These are phyloP conservation scores for Eulacestoma nigropectus DNA, from an alignment of 2,113 vertebrate genomes.

Conservation along the genomic window DNA sequence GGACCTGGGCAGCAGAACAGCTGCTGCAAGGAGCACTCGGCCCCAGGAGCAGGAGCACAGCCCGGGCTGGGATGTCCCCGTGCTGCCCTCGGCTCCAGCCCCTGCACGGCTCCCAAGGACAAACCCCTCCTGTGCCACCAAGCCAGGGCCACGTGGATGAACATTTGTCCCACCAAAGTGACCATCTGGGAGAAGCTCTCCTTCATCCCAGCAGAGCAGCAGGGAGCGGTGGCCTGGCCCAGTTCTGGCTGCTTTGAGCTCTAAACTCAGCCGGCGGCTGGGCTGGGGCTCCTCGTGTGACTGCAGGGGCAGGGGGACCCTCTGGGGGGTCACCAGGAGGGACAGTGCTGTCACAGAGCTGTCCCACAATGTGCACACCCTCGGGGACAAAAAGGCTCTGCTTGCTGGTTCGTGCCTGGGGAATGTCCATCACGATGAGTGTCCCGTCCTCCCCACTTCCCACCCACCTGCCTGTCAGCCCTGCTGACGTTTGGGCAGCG, in stretches of 20 bases:
- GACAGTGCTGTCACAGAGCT: background rate
- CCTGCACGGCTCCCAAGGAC: background rate
- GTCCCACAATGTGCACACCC: accelerated
- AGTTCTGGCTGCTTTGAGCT: background rate
- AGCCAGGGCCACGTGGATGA: background rate
- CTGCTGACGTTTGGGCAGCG: background rate
- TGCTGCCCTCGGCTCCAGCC: accelerated
- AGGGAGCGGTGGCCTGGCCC: background rate
- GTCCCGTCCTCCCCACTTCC: background rate
- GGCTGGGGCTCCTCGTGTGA: background rate
- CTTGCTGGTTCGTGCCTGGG: background rate
- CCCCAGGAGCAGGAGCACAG: background rate
- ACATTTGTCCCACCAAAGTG: background rate
- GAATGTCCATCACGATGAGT: background rate
- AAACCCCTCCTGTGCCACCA: background rate
- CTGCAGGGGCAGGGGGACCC: background rate
- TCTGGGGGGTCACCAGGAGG: background rate
- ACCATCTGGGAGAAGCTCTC: background rate
- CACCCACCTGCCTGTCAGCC: background rate
- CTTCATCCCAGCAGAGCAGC: background rate
- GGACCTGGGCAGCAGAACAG: background rate
- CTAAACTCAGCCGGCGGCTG: accelerated
- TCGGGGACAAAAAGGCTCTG: background rate
- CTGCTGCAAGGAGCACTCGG: accelerated
- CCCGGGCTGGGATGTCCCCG: accelerated